These are phyloP conservation scores for Seladonia tumulorum DNA, from an alignment of 2,888 invertebrate species.

Conservation along the genomic window DNA sequence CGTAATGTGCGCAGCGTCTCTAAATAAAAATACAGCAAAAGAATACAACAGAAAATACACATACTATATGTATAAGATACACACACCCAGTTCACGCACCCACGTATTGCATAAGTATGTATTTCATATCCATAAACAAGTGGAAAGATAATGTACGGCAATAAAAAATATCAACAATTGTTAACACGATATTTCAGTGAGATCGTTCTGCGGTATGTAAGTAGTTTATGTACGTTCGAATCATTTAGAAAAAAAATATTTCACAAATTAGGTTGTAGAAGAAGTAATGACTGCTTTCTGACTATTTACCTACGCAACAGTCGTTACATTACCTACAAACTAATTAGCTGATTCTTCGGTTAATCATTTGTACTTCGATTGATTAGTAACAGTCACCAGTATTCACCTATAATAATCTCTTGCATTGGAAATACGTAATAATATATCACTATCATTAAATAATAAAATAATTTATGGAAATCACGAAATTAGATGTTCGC, in stretches of 20 bases:
- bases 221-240: conserved; percentile 1
- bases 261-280: conserved; percentile 1
- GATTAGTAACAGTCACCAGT: conserved; percentile 13
- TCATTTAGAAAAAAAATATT: conserved; percentile 15
- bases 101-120: conserved; percentile 27
- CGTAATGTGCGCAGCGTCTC: conserved; percentile 25
- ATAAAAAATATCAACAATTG: conserved; percentile 4
- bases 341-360: conserved; percentile 6
- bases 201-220: conserved; percentile 14
- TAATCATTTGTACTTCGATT: conserved; percentile 13
- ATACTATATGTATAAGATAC: conserved; percentile 46
- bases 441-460: conserved; percentile 21
- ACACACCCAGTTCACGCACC: conserved; percentile 52
- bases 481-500: conserved; percentile 28
- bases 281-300: conserved; percentile 32
- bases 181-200: conserved; percentile 15
- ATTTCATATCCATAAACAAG: conserved; percentile 28
- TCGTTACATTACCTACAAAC: conserved; percentile 31
- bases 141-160: conserved; percentile 38
- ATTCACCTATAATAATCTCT: conserved; percentile 16
- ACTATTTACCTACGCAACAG: conserved; percentile 8
- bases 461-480: conserved; percentile 36
- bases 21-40: conserved; percentile 60
- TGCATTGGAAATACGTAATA: conserved; percentile 8
- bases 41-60: conserved; percentile 54